phyloP scores from a whole-genome alignment of 2,888 invertebrate genomes.

The Halictus ligatus region DNA sequence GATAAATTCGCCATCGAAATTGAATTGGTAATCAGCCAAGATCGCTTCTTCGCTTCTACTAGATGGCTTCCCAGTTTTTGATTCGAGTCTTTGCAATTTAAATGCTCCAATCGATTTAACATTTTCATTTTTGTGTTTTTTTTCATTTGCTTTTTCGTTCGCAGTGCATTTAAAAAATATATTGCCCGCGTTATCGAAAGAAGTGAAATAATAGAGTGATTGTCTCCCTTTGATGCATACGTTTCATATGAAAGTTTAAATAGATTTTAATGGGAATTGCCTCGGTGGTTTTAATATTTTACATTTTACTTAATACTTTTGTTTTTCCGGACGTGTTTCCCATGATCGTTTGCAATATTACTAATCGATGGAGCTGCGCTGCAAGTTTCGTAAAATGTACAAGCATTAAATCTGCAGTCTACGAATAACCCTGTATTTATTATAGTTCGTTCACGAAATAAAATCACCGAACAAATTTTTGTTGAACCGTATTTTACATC shows the following conservation, averaged over 20 bases:
- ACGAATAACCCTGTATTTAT: too few species aligned
- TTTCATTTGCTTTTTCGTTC: neutral
- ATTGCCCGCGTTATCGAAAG: neutral
- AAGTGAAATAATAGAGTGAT: neutral
- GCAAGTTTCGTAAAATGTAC: too few species aligned
- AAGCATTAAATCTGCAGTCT: too few species aligned
- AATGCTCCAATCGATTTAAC: neutral
- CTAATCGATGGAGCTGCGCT: too few species aligned
- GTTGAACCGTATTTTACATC: neutral
- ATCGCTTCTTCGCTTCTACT: neutral
- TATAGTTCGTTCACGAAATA: too few species aligned
- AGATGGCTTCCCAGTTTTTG: neutral
- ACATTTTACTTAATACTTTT: too few species aligned
- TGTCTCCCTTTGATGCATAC: neutral
- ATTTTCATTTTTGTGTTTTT: neutral
- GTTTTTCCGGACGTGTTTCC: neutral
- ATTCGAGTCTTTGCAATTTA: slow-evolving; percentile 7
- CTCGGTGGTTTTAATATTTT: too few species aligned
- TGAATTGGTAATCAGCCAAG: slow-evolving; percentile 7
- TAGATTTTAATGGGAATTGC: too few species aligned
- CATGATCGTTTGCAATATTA: neutral
- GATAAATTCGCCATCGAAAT: slow-evolving; percentile 6
- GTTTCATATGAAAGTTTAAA: too few species aligned
- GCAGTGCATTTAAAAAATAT: neutral
- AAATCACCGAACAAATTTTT: too few species aligned